Evolutionary conservation across 2,888 invertebrate species (phyloP).

Genomic region (Ophioninae sp.): DNA sequence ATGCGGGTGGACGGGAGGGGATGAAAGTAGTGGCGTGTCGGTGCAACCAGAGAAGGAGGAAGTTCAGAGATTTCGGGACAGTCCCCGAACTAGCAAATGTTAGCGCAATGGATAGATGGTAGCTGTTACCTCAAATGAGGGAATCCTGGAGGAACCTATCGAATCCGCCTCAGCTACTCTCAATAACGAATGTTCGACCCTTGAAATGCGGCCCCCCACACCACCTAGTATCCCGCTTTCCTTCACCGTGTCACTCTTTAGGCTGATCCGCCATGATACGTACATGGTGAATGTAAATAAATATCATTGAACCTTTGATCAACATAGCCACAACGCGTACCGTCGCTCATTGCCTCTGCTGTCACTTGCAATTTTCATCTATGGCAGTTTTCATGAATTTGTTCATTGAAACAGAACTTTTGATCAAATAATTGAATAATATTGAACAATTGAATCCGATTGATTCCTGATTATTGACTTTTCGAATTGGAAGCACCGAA

Average conservation of each 20-base stretch:
- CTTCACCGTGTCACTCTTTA: background rate
- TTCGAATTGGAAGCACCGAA: background rate
- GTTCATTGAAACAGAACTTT: too few relatives aligned
- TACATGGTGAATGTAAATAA: conserved; percentile 16
- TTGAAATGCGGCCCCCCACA: conserved; percentile 34
- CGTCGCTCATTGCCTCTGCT: background rate
- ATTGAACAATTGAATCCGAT: too few relatives aligned
- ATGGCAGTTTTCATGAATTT: too few relatives aligned
- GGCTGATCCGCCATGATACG: conserved; percentile 5
- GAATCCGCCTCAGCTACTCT: conserved; percentile 36
- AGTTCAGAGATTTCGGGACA: conserved; percentile 47
- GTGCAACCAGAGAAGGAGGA: conserved; percentile 3
- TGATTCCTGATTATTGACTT: too few relatives aligned
- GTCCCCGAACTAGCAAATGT: conserved; percentile 66
- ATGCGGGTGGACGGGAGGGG: conserved; percentile 52
- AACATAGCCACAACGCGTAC: background rate
- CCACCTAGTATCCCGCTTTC: conserved; percentile 2
- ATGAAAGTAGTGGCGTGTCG: conserved; percentile 5
- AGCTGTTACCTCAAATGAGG: conserved; percentile 28
- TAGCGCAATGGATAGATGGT: conserved; percentile 57
- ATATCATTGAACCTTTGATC: conserved; percentile 15
- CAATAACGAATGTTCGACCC: conserved; percentile 76
- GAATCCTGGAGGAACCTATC: conserved; percentile 44
- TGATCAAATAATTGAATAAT: too few relatives aligned
- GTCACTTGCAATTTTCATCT: too few relatives aligned